phyloP scores from a whole-genome alignment of 2,797 vertebrate species.

The Alosa sapidissima region DNA sequence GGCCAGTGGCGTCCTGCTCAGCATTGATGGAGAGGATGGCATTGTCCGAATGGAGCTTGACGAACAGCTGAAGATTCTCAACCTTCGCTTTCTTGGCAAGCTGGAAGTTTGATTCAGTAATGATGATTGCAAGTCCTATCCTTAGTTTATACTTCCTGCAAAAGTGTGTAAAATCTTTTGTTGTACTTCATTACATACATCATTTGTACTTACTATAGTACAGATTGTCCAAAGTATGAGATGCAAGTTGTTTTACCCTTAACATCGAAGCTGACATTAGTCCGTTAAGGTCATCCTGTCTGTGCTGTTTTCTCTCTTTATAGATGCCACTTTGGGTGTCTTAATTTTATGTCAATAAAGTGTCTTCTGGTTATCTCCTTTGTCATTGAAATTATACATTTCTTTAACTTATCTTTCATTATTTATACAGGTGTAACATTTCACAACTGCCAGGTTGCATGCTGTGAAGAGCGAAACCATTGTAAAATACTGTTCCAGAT shows the following conservation, averaged over 20 bases:
- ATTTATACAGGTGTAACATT: too few species aligned
- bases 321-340: slow-evolving; percentile 31
- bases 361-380: slow-evolving; percentile 41
- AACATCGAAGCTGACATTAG: slow-evolving; percentile 54
- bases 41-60: slow-evolving; percentile 93
- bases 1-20: slow-evolving; percentile 86
- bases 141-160: slow-evolving; percentile 5
- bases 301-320: not conserved
- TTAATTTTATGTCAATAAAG: slow-evolving; percentile 66
- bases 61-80: slow-evolving; percentile 91
- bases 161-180: not conserved
- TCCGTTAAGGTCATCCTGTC: slow-evolving; percentile 45
- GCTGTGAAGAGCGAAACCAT: too few species aligned
- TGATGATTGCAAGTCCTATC: slow-evolving; percentile 25
- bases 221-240: not conserved
- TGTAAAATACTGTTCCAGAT: too few species aligned
- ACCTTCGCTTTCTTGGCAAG: slow-evolving; percentile 90
- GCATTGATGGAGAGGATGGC: slow-evolving; percentile 91
- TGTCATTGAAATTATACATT: not conserved
- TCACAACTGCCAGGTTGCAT: too few species aligned
- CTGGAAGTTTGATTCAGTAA: slow-evolving; percentile 77
- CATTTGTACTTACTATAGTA: not conserved
- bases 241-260: not conserved
- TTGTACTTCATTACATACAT: not conserved
- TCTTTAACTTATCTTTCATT: too few species aligned